Conservation (phyloP, 2,113 vertebrate genomes). For the Calidris pygmaea region DNA sequence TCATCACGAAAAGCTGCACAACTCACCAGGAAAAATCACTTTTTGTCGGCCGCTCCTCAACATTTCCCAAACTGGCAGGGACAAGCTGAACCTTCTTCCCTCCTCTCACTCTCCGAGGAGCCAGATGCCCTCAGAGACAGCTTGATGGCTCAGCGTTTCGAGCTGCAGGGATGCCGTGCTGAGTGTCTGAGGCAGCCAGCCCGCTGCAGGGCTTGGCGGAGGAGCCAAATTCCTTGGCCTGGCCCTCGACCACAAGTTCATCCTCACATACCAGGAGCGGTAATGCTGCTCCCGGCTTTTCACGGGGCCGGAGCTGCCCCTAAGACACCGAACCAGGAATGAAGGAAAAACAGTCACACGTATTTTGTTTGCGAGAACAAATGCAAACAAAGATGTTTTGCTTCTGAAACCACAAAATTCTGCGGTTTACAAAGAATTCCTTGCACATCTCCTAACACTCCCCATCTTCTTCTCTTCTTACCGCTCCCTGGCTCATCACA, state of each 20-base stretch:
- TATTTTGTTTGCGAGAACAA: neutral
- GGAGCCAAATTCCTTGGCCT: slow-evolving; percentile 26
- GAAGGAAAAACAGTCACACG: neutral
- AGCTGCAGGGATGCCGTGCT: neutral
- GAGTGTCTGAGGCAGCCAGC: neutral
- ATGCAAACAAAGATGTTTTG: neutral
- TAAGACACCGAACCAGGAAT: neutral
- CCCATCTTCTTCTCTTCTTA: neutral
- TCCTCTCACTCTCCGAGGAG: neutral
- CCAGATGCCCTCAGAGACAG: neutral
- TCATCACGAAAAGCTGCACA: neutral
- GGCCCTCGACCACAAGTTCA: neutral
- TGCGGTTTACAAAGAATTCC: neutral
- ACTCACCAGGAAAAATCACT: neutral
- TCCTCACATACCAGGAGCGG: neutral
- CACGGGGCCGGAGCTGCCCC: neutral
- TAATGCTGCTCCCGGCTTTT: neutral
- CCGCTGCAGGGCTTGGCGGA: neutral
- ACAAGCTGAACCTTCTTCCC: neutral
- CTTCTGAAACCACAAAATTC: neutral
- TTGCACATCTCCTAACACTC: neutral
- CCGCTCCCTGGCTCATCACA: neutral
- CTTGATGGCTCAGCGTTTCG: neutral
- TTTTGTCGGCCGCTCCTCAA: neutral
- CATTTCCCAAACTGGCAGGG: neutral